Conservation (phyloP, 2,888 invertebrate species). For the Ectemnius continuus region DNA sequence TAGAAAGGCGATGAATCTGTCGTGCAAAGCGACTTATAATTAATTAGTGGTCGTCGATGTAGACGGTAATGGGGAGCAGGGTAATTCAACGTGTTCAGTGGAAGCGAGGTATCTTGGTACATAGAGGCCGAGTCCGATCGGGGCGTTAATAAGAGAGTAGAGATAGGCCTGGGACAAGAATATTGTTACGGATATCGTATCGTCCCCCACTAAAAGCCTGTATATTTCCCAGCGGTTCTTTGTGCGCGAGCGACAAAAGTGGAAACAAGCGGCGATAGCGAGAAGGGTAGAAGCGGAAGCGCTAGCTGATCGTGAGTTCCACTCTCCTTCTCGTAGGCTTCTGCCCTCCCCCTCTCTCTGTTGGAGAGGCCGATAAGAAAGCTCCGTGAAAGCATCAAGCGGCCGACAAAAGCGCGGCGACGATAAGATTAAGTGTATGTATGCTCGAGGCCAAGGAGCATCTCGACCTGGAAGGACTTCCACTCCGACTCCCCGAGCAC, state of each 20-base stretch:
- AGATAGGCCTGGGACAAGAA: conserved; percentile 32
- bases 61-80: not conserved
- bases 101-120: not conserved
- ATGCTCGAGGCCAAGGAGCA: conserved; percentile 42
- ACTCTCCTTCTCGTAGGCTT: not conserved
- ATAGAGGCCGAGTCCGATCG: conserved; percentile 10
- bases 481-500: conserved; percentile 22
- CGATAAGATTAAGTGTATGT: conserved; percentile 59
- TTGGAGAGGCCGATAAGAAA: conserved; percentile 49
- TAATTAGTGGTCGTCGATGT: conserved; percentile 3
- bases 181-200: conserved; percentile 52
- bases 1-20: not conserved
- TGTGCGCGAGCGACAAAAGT: conserved; percentile 53
- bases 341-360: not conserved
- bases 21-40: not conserved
- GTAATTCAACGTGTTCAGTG: not conserved
- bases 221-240: conserved; percentile 34
- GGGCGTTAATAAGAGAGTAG: conserved; percentile 35
- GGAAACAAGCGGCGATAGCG: conserved; percentile 47
- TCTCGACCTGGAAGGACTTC: conserved; percentile 35
- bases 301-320: conserved; percentile 23
- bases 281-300: conserved; percentile 34
- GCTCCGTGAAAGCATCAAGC: conserved; percentile 58
- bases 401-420: conserved; percentile 55
- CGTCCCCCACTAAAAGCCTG: conserved; percentile 38